These are phyloP conservation scores for Harpagoxenus sublaevis DNA, from an alignment of 2,888 invertebrate species.

Conservation along the genomic window DNA sequence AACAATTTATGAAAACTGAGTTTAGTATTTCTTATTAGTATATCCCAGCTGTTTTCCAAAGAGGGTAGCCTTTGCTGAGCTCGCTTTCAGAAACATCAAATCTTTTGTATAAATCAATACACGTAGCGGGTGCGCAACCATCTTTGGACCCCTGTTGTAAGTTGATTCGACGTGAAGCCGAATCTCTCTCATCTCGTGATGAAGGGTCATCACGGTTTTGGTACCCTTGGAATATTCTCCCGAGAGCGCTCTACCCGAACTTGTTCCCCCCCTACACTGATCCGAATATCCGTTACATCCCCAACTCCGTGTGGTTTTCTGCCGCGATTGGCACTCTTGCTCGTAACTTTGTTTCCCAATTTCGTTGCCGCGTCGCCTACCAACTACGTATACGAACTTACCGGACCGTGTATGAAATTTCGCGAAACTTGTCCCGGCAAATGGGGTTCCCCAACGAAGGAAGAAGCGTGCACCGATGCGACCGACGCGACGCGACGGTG, in stretches of 20 bases:
- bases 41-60: conserved; percentile 15
- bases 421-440: conserved; percentile 30
- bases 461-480: conserved; percentile 25
- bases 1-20: background rate
- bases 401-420: conserved; percentile 41
- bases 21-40: background rate
- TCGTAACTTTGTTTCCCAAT: conserved; percentile 69
- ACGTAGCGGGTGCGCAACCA: conserved; percentile 5
- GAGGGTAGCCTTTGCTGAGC: background rate
- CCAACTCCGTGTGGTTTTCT: conserved; percentile 56
- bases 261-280: background rate
- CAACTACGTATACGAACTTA: conserved; percentile 29
- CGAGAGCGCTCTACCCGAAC: background rate
- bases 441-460: background rate
- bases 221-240: conserved; percentile 27
- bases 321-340: conserved; percentile 64
- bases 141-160: conserved; percentile 27
- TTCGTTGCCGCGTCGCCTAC: conserved; percentile 49
- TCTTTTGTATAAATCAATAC: conserved; percentile 44
- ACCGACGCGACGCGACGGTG: background rate
- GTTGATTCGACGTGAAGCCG: conserved; percentile 21
- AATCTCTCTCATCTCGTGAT: background rate
- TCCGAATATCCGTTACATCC: conserved; percentile 30
- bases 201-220: conserved; percentile 20
- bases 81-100: background rate